A percentile compares a stretch with the other conserved stretches of the same genome.
phyloP scores from a whole-genome alignment of 2,888 invertebrate species.

The Synanthedon vespiformis region DNA sequence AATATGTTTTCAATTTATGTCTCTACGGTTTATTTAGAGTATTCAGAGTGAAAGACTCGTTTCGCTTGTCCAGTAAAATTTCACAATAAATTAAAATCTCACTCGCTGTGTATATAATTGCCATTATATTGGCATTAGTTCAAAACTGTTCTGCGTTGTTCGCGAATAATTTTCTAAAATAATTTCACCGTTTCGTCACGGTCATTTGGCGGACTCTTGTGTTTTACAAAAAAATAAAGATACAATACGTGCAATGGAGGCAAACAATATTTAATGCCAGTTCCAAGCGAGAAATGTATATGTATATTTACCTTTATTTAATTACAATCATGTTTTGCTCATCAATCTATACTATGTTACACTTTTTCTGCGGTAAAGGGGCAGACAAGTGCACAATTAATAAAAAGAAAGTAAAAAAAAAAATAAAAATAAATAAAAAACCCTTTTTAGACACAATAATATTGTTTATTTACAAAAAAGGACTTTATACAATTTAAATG shows the following conservation, averaged over 20 bases:
- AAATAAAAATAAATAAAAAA: too few species aligned
- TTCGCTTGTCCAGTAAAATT: conserved; percentile 1
- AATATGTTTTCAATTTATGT: too few species aligned
- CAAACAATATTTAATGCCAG: not conserved
- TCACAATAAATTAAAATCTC: conserved; percentile 22
- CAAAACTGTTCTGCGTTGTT: conserved; percentile 50
- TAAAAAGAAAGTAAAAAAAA: too few species aligned
- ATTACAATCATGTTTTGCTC: too few species aligned
- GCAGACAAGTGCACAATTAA: too few species aligned
- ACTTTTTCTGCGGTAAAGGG: too few species aligned
- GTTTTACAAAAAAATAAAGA: not conserved
- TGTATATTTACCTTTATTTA: not conserved
- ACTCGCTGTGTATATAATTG: conserved; percentile 31
- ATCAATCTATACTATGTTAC: too few species aligned
- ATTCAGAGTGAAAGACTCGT: too few species aligned
- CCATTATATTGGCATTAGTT: conserved; percentile 45
- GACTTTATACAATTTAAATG: too few species aligned
- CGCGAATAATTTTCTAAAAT: conserved; percentile 37
- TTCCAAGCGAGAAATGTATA: not conserved
- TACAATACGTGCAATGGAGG: not conserved
- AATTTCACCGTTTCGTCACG: conserved; percentile 33
- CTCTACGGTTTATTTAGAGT: too few species aligned
- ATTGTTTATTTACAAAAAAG: too few species aligned
- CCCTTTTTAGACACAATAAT: too few species aligned
- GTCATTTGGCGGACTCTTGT: conserved; percentile 2